Percentiles rank a stretch among this genome's conserved stretches.
These are phyloP conservation scores for Callipepla californica DNA, from an alignment of 2,113 vertebrate species.

Conservation along the genomic window DNA sequence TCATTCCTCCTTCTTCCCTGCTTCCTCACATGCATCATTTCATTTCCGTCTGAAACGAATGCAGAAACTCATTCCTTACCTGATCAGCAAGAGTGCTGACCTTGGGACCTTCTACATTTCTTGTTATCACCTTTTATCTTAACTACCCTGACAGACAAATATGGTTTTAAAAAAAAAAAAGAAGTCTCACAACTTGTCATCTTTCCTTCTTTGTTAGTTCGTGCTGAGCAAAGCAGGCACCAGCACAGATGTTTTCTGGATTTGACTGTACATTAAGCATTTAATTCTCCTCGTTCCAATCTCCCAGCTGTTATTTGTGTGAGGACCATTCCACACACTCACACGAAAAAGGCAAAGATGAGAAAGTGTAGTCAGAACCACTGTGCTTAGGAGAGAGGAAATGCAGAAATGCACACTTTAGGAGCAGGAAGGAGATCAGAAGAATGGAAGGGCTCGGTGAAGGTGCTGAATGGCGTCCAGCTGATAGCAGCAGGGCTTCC, in stretches of 20 bases:
- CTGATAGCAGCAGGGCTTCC: not conserved
- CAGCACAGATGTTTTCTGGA: not conserved
- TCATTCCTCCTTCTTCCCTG: not conserved
- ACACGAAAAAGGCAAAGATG: not conserved
- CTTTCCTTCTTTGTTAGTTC: not conserved
- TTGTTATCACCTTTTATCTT: not conserved
- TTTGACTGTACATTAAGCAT: not conserved
- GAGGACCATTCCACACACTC: not conserved
- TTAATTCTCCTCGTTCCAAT: not conserved
- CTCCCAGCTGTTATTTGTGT: not conserved
- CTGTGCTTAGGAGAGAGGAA: not conserved
- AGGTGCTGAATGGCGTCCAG: not conserved
- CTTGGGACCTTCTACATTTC: not conserved
- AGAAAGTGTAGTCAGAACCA: not conserved
- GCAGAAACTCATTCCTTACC: not conserved
- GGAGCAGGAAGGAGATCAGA: not conserved
- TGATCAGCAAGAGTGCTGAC: not conserved
- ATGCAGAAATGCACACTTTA: not conserved
- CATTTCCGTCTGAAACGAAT: not conserved
- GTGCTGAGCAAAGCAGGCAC: not conserved
- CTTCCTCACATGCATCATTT: fast-evolving
- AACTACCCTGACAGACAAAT: not conserved
- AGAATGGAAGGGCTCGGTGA: not conserved
- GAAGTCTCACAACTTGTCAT: not conserved
- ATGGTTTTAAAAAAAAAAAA: not conserved